Evolutionary conservation across 1,140 invertebrate genomes (phyloP).

Genomic region (Delia radicum): DNA sequence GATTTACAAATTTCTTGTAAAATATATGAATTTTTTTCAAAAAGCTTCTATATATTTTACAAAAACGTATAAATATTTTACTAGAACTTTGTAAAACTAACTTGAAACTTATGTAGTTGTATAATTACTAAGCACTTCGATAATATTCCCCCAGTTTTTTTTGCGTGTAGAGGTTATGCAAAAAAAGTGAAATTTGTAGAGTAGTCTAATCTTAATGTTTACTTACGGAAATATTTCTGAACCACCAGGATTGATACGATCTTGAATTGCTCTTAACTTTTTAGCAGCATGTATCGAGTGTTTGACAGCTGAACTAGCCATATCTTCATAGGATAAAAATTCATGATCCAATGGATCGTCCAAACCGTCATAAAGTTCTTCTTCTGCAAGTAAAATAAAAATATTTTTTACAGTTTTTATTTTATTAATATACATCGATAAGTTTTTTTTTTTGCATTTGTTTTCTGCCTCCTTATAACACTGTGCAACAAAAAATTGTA

Average conservation of each 20-base stretch:
- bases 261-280: conserved; percentile 68
- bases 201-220: background rate
- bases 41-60: no score
- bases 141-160: no score
- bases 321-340: conserved; percentile 79
- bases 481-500: no score
- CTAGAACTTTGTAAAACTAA: no score
- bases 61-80: no score
- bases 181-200: background rate
- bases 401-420: background rate
- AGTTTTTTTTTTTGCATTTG: no score
- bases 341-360: conserved; percentile 25
- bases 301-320: conserved; percentile 72
- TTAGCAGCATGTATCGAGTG: conserved; percentile 70
- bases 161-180: no score
- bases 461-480: no score
- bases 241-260: conserved; percentile 63
- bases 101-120: no score
- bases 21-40: no score
- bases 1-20: no score
- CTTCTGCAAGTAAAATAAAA: conserved; percentile 20
- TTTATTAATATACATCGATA: background rate
- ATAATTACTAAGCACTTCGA: no score
- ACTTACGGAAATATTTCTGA: conserved; percentile 65
- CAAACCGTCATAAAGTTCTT: conserved; percentile 21